A percentile compares a stretch with the other conserved stretches of the same genome.
phyloP scores from a whole-genome alignment of 2,888 invertebrate genomes.

The Ectobius pallidus region DNA sequence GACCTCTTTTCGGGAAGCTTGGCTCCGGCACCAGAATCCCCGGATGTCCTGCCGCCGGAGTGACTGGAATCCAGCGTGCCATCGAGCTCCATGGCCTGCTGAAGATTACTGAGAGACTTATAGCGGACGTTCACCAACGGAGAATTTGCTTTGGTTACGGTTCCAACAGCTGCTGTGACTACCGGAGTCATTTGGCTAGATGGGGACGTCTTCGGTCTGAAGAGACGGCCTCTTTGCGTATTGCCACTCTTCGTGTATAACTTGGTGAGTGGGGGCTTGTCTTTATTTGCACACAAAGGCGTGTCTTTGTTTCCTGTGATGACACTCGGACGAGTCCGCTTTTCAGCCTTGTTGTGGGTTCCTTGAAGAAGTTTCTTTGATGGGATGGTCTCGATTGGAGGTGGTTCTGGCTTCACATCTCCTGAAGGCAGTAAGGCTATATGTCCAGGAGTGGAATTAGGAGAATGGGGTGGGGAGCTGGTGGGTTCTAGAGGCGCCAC shows the following conservation, averaged over 20 bases:
- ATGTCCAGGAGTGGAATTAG: constrained; percentile 62
- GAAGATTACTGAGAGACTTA: constrained; percentile 71
- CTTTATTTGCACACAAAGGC: constrained; percentile 62
- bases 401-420: constrained; percentile 81
- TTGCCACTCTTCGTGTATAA: constrained; percentile 80
- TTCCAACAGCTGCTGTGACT: constrained; percentile 38
- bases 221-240: constrained; percentile 67
- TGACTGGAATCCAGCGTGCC: constrained; percentile 90
- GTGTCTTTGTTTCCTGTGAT: constrained; percentile 62
- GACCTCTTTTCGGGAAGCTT: constrained; percentile 81
- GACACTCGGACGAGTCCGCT: constrained; percentile 70
- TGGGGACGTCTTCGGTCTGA: constrained; percentile 75
- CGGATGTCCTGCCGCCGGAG: constrained; percentile 85
- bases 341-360: constrained; percentile 64
- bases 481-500: constrained; percentile 45
- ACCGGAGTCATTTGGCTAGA: constrained; percentile 61
- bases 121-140: constrained; percentile 76
- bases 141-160: constrained; percentile 70
- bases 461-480: constrained; percentile 59
- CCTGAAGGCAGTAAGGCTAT: constrained; percentile 53
- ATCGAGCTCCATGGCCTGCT: constrained; percentile 60
- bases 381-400: constrained; percentile 90
- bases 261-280: constrained; percentile 67
- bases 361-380: constrained; percentile 68
- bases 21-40: constrained; percentile 77